Evolutionary conservation across 2,797 vertebrate genomes (phyloP).

Genomic region (Euphonia xanthogaster): DNA sequence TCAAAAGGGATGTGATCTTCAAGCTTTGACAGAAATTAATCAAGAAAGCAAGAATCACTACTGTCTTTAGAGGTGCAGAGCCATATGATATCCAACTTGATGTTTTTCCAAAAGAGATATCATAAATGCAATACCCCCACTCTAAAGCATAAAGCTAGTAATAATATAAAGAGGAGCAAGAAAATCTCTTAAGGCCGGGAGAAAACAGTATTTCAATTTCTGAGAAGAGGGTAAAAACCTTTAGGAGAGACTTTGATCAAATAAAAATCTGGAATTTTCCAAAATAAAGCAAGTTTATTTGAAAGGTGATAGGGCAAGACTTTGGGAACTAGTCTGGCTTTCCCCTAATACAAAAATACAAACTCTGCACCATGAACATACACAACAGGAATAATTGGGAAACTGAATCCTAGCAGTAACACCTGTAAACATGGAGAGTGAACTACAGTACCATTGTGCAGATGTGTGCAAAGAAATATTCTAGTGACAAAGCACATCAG

Average conservation of each 20-base stretch:
- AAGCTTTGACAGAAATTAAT: neutral
- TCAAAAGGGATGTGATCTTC: neutral
- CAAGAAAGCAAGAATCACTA: neutral
- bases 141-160: neutral
- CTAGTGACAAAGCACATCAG: neutral
- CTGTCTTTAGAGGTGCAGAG: neutral
- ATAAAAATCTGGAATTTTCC: neutral
- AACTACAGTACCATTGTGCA: neutral
- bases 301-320: neutral
- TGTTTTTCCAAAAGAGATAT: neutral
- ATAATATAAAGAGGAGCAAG: neutral
- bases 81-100: fast-evolving
- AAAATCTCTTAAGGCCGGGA: neutral
- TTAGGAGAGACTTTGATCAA: neutral
- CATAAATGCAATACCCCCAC: neutral
- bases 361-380: neutral
- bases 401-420: neutral
- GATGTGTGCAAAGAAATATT: neutral
- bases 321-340: neutral
- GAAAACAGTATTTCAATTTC: neutral
- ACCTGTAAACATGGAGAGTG: neutral
- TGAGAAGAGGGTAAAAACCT: neutral
- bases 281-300: neutral
- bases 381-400: neutral
- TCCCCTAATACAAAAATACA: neutral